phyloP scores from a whole-genome alignment of 2,113 vertebrate species.

The Conger conger region DNA sequence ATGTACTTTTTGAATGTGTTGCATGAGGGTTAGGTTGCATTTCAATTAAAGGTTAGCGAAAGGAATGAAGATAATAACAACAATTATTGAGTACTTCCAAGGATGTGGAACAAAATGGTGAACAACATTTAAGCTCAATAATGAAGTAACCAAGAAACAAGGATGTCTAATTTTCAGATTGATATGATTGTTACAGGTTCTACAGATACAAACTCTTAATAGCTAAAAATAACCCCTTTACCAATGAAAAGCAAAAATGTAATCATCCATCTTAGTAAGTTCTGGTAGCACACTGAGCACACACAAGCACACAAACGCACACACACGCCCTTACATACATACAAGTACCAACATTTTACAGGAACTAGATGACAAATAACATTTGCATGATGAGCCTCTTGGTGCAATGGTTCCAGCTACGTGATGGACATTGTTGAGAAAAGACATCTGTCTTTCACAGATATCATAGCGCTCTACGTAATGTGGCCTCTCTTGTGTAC shows the following conservation, averaged over 20 bases:
- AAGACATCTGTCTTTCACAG: no score
- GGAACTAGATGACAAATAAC: not conserved
- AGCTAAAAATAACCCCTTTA: not conserved
- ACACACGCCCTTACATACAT: not conserved
- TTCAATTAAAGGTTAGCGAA: not conserved
- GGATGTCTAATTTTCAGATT: not conserved
- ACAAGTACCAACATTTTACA: conserved; percentile 5
- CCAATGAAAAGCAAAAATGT: not conserved
- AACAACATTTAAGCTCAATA: not conserved
- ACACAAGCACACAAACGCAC: not conserved
- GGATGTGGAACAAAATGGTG: not conserved
- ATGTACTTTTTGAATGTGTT: not conserved
- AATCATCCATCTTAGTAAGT: not conserved
- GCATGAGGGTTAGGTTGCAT: not conserved
- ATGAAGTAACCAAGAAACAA: not conserved
- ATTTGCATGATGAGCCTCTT: not conserved
- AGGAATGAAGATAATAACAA: not conserved
- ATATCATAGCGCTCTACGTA: no score
- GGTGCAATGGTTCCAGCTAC: no score
- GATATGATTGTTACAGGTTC: not conserved
- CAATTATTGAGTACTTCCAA: not conserved
- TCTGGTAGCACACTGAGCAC: not conserved
- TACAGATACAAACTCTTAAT: not conserved
- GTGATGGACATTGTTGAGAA: no score
- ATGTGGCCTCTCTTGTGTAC: not conserved